Evolutionary conservation across 37 sponge, comb jelly and placozoan species (phyloP), one percentile per base, ranked within the genome.

Genomic region (Cliona cf. orientalis): DNA sequence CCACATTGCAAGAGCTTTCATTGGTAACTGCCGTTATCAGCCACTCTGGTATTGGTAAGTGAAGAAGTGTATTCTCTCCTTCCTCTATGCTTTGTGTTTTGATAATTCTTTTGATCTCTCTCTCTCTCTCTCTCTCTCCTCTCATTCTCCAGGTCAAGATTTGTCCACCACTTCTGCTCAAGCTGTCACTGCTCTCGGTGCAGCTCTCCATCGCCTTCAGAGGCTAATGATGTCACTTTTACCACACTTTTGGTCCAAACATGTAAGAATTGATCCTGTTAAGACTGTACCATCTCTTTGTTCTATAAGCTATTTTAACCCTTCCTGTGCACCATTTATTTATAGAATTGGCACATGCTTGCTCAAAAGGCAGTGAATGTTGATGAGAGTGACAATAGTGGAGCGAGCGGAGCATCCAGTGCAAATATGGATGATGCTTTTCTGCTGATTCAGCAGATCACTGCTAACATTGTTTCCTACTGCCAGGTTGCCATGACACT

Each of bases 11-110:
- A 33, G 94, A 92, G 69, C 67, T 95, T 1, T 72, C 94, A 23
- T 66, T 89, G 32, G 84, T 92, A 19, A 95, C 94, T 33, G 86
- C 68, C 17, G 80, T 95, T 2, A 78, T 95, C 7, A 67, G 70
- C 49, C 87, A 78, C 7, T 86, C 76, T 46, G 79, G 76, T 4
- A 84, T 87, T 14, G 95, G 91, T 77, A 42, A 75, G 77, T 69
- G 76, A 12, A 37, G 31, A 35, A 4, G 35, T n/a, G n/a, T n/a
- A n/a, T n/a, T n/a, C n/a, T n/a, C n/a, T n/a, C n/a, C n/a, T n/a
- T n/a, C n/a, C n/a, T n/a, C n/a, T n/a, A n/a, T n/a, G n/a, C n/a
- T n/a, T n/a, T n/a, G n/a, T n/a, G n/a, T n/a, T n/a, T n/a, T n/a
- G n/a, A n/a, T n/a, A n/a, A n/a, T n/a, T n/a, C n/a, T n/a, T n/a